Conservation (phyloP, 2,113 vertebrate species). For the Cyanistes caeruleus region DNA sequence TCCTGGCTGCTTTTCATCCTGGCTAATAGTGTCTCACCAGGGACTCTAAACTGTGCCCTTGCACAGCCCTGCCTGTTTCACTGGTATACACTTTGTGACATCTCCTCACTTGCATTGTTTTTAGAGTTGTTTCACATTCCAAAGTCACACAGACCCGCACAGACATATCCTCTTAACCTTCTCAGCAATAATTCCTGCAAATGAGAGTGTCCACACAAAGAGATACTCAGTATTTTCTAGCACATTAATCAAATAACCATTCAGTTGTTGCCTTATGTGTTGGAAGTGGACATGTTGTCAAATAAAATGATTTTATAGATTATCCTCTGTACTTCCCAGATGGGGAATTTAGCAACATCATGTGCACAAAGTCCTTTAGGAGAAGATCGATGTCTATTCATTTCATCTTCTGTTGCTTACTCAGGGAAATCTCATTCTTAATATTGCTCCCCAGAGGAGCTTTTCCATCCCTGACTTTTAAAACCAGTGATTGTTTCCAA, state of each 20-base stretch:
- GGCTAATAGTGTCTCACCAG: background rate
- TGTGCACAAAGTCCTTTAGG: conserved; percentile 38
- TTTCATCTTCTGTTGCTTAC: conserved; percentile 57
- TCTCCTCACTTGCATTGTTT: conserved; percentile 5
- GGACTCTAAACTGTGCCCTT: conserved; percentile 14
- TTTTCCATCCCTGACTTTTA: background rate
- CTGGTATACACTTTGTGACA: background rate
- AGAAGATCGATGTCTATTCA: conserved; percentile 52
- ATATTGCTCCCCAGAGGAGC: background rate
- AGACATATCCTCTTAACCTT: conserved; percentile 41
- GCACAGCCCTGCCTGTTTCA: background rate
- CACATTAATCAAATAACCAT: conserved; percentile 66
- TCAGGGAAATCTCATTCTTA: conserved; percentile 36
- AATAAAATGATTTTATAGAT: conserved; percentile 72
- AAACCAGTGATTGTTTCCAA: background rate
- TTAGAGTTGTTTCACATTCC: conserved; percentile 24
- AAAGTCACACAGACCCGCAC: background rate
- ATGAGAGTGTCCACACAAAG: conserved; percentile 45
- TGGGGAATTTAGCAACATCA: conserved; percentile 53
- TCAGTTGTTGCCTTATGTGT: conserved; percentile 52
- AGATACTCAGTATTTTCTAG: conserved; percentile 47
- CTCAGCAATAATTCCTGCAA: conserved; percentile 57
- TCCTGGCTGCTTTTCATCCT: background rate
- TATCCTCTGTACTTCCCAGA: conserved; percentile 47
- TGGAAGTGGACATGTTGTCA: conserved; percentile 54